These are phyloP conservation scores for Linyphia triangularis DNA, from an alignment of 2,888 invertebrate genomes.

Conservation along the genomic window DNA sequence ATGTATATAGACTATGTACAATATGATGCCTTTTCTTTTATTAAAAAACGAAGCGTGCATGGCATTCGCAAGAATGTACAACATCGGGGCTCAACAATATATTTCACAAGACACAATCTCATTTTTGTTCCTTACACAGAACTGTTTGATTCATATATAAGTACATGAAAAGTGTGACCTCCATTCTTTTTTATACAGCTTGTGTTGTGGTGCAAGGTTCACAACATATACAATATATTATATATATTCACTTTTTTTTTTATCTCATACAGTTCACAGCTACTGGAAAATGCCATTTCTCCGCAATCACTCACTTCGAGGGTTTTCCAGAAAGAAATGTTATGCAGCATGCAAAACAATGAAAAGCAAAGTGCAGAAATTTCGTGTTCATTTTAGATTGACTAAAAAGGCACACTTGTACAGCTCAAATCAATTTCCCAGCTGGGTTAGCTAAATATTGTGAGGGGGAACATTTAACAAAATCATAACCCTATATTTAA, in stretches of 20 bases:
- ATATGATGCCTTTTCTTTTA: constrained; percentile 64
- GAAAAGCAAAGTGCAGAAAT: no score
- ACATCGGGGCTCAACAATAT: constrained; percentile 61
- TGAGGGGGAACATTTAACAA: no score
- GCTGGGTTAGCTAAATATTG: no score
- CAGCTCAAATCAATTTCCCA: no score
- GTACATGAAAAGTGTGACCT: constrained; percentile 72
- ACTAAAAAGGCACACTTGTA: no score
- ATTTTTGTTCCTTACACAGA: constrained; percentile 69
- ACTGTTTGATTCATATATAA: constrained; percentile 68
- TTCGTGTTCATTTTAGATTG: no score
- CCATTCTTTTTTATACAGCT: constrained; percentile 41
- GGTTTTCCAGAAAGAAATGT: not conserved
- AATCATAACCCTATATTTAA: no score
- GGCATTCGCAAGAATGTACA: constrained; percentile 65
- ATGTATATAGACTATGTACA: constrained; percentile 62
- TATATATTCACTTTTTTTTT: constrained; percentile 35
- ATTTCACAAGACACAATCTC: constrained; percentile 67
- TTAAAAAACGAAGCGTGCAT: constrained; percentile 66
- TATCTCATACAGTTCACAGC: not conserved
- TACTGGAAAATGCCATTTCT: not conserved
- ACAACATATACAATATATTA: constrained; percentile 62
- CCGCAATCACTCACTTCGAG: not conserved
- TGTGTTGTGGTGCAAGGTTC: constrained; percentile 55
- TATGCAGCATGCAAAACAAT: constrained; percentile 21